phyloP scores from a whole-genome alignment of 2,113 vertebrate species.

The Sander vitreus region DNA sequence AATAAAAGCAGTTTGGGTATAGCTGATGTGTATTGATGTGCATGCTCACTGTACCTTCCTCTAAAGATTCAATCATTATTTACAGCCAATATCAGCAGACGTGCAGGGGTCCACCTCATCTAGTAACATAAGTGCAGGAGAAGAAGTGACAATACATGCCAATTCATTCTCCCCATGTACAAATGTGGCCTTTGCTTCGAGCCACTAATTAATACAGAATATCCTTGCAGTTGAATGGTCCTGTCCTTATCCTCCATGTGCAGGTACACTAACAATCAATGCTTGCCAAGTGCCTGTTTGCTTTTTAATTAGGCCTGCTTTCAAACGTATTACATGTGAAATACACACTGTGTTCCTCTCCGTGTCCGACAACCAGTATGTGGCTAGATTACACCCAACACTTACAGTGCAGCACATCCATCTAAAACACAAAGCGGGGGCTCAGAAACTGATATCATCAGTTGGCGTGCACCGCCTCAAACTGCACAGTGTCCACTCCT shows the following conservation, averaged over 20 bases:
- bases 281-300: conserved; percentile 73
- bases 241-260: conserved; percentile 72
- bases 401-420: conserved; percentile 62
- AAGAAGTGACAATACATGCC: conserved; percentile 38
- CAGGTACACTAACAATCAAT: conserved; percentile 80
- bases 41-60: conserved; percentile 1
- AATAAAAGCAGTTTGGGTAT: conserved; percentile 32
- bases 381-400: conserved; percentile 62
- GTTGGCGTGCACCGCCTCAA: conserved; percentile 25
- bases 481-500: conserved; percentile 65
- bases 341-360: conserved; percentile 68
- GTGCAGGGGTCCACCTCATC: conserved; percentile 2
- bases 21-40: conserved; percentile 34
- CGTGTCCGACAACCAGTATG: conserved; percentile 65
- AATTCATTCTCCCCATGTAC: conserved; percentile 58
- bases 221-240: conserved; percentile 66
- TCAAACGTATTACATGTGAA: conserved; percentile 71
- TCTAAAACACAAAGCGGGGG: conserved; percentile 53
- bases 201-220: conserved; percentile 70
- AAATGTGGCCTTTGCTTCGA: conserved; percentile 61
- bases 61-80: conserved; percentile 31
- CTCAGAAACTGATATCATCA: conserved; percentile 68
- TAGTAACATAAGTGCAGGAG: not conserved
- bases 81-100: conserved; percentile 42
- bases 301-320: conserved; percentile 79